phyloP scores from a whole-genome alignment of 35 echinoderm and acorn worm genomes.

The Ophiothrix spiculata region DNA sequence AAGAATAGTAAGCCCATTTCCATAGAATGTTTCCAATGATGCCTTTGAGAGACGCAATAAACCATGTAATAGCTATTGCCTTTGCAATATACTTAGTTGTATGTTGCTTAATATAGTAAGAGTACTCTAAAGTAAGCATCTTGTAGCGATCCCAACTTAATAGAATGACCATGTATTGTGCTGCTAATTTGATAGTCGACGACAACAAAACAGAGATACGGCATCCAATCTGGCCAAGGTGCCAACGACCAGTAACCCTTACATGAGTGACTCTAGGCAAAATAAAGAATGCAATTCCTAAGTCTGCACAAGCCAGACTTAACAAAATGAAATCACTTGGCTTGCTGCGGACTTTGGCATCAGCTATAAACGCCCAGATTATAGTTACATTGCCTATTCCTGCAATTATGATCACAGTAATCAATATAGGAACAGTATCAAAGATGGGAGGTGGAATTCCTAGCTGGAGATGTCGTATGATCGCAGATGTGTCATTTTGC shows the following conservation, averaged over 20 bases:
- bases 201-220: background rate
- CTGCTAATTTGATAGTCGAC: background rate
- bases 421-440: background rate
- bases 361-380: background rate
- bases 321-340: background rate
- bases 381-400: background rate
- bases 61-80: background rate
- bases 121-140: background rate
- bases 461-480: background rate
- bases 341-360: background rate
- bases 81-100: background rate
- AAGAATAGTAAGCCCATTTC: background rate
- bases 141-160: conserved; percentile 5
- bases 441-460: background rate
- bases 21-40: background rate
- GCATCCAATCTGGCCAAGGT: background rate
- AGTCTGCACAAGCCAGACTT: background rate
- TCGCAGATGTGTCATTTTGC: too few relatives aligned
- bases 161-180: background rate
- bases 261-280: background rate
- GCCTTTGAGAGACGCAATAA: background rate
- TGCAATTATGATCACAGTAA: background rate
- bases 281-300: background rate
- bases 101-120: background rate
- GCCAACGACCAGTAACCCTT: background rate